phyloP scores from a whole-genome alignment of 2,113 vertebrate genomes.

The Larimichthys polyactis region DNA sequence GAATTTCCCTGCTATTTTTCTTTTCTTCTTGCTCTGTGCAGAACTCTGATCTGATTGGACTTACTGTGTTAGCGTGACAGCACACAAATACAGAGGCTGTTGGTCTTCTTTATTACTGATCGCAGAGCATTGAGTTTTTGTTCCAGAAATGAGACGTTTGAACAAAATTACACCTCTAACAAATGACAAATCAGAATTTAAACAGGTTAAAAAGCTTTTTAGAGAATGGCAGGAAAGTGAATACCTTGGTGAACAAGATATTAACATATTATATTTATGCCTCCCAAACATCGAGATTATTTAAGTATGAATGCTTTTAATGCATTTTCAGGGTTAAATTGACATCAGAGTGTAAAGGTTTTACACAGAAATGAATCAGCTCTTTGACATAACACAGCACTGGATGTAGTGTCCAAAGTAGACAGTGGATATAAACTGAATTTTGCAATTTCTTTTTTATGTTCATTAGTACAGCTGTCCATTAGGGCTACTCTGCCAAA shows the following conservation, averaged over 20 bases:
- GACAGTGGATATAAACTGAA: not conserved
- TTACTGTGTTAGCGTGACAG: slow-evolving; percentile 60
- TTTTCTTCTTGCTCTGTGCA: slow-evolving; percentile 67
- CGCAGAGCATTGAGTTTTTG: slow-evolving; percentile 42
- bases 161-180: slow-evolving; percentile 51
- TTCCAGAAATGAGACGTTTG: slow-evolving; percentile 54
- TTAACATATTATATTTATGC: slow-evolving; percentile 3
- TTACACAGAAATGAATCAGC: not conserved
- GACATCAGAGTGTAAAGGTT: not conserved
- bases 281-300: not conserved
- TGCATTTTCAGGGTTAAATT: not conserved
- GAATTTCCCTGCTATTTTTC: slow-evolving; percentile 86
- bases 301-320: not conserved
- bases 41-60: slow-evolving; percentile 77
- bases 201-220: slow-evolving; percentile 34
- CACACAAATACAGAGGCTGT: slow-evolving; percentile 48
- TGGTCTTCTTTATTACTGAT: slow-evolving; percentile 59
- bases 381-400: not conserved
- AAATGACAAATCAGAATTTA: slow-evolving; percentile 42
- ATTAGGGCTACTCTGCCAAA: not conserved
- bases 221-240: slow-evolving; percentile 9
- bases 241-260: not conserved
- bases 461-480: not conserved
- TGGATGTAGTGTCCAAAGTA: not conserved
- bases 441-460: not conserved